Evolutionary conservation across 1,140 invertebrate genomes (phyloP), one percentile per base, ranked within the genome.

Genomic region (Ceratosolen solmsi): DNA sequence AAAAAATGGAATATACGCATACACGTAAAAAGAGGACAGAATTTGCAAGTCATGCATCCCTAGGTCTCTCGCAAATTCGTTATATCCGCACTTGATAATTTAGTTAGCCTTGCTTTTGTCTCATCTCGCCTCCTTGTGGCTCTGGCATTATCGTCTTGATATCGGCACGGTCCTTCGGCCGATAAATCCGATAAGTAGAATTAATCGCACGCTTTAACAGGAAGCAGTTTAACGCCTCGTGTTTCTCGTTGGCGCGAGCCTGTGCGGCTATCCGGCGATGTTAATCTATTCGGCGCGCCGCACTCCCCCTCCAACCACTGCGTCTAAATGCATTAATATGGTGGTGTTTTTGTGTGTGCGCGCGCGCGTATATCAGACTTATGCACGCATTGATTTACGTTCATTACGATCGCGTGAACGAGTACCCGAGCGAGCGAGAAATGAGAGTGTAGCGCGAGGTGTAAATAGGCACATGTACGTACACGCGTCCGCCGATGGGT

Each of bases 141-240:
- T 33, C 68, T 60, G 30, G 25, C 17, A 73, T 79, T 79, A 79
- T 79, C 78, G 54, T 27, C 46, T 73, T 51, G 51, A 72, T 73
- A 80, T 80, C 56, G 38, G 46, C 20, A 3, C 17, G 22, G n/a
- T 9, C 72, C 49, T 49, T 15, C 71, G 36, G 46, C 20, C 63
- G 63, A 76, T 81, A 81, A 81, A 81, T 76, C 79, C 79, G 79
- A 82, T 82, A 82, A 76, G 74, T 78, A 73, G 80, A 73, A 82
- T 82, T 82, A 82, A 82, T 82, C 80, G 80, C 22, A 65, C 74
- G 75, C 80, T 76, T 82, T 82, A 76, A 74, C 80, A 82, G 73
- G 80, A 82, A 82, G 80, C 80, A 77, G 80, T 82, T 82, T 82
- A 77, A 76, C 80, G 80, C 80, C 73, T 82, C 80, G 73, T 41